Conservation (phyloP, 1,140 invertebrate genomes). For the Pseudoatta argentina region DNA sequence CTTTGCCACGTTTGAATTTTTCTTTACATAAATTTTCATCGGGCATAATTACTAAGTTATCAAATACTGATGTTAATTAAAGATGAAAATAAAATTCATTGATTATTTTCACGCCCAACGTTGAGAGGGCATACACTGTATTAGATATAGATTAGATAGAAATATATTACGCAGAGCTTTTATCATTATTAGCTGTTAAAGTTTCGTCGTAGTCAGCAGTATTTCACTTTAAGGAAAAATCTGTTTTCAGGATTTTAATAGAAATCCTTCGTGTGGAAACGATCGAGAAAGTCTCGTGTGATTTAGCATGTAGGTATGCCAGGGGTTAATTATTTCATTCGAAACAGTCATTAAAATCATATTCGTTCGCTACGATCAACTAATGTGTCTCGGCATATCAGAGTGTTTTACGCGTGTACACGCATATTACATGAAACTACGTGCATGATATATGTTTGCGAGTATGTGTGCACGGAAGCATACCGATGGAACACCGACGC, state of each 20-base stretch:
- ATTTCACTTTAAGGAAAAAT: conserved; percentile 18
- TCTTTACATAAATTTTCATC: conserved; percentile 33
- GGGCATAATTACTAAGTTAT: not conserved
- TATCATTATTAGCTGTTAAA: not conserved
- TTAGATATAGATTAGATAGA: no score
- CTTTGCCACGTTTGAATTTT: not conserved
- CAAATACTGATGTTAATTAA: not conserved
- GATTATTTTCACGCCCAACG: not conserved
- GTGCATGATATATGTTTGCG: conserved; percentile 35
- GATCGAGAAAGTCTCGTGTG: not conserved
- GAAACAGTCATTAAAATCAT: conserved; percentile 46
- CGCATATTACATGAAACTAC: not conserved
- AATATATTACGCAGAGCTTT: not conserved
- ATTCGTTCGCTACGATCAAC: conserved; percentile 14
- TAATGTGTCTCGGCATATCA: conserved; percentile 44
- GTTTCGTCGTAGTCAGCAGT: not conserved
- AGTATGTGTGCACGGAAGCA: not conserved
- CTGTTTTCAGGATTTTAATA: not conserved
- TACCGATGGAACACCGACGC: not conserved
- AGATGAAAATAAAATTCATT: conserved; percentile 22
- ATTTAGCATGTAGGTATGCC: conserved; percentile 10
- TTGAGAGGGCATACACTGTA: no score
- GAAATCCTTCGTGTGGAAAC: not conserved
- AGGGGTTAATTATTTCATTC: conserved; percentile 50
- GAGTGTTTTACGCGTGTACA: conserved; percentile 61